These are phyloP conservation scores for Phaonia tiefii DNA, from an alignment of 2,888 invertebrate species.

Conservation along the genomic window DNA sequence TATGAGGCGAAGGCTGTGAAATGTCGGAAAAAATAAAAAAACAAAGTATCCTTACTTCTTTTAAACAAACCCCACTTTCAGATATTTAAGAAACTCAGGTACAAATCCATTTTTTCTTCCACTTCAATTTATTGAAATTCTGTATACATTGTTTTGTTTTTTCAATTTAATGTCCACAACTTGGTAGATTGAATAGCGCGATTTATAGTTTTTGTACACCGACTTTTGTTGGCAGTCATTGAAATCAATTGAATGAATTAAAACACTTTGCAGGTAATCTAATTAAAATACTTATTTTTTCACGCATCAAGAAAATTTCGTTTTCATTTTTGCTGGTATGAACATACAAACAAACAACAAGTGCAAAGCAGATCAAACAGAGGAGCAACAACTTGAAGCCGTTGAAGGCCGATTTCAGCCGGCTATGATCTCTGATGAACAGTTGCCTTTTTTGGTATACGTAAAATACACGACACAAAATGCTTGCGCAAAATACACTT, in stretches of 20 bases:
- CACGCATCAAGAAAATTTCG: conserved; percentile 34
- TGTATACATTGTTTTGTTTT: conserved; percentile 9
- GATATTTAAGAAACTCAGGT: too few relatives aligned
- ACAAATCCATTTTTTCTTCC: too few relatives aligned
- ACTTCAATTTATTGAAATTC: background rate
- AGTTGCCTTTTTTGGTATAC: too few relatives aligned
- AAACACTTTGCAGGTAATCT: conserved; percentile 10
- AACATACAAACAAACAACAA: conserved; percentile 56
- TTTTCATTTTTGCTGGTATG: conserved; percentile 31
- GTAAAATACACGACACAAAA: too few relatives aligned
- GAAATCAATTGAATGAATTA: background rate
- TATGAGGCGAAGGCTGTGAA: too few relatives aligned
- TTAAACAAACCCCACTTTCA: too few relatives aligned
- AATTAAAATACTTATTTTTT: conserved; percentile 43
- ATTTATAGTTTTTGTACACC: too few relatives aligned
- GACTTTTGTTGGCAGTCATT: background rate
- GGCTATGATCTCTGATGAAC: too few relatives aligned
- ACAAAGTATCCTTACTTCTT: too few relatives aligned
- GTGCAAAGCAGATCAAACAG: conserved; percentile 12
- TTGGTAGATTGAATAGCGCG: background rate
- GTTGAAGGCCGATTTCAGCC: background rate
- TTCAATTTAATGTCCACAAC: background rate
- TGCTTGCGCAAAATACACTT: too few relatives aligned
- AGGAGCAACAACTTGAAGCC: conserved; percentile 30
- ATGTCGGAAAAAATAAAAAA: too few relatives aligned